phyloP scores from a whole-genome alignment of 2,888 invertebrate genomes.

The Stictocephala bisonia region DNA sequence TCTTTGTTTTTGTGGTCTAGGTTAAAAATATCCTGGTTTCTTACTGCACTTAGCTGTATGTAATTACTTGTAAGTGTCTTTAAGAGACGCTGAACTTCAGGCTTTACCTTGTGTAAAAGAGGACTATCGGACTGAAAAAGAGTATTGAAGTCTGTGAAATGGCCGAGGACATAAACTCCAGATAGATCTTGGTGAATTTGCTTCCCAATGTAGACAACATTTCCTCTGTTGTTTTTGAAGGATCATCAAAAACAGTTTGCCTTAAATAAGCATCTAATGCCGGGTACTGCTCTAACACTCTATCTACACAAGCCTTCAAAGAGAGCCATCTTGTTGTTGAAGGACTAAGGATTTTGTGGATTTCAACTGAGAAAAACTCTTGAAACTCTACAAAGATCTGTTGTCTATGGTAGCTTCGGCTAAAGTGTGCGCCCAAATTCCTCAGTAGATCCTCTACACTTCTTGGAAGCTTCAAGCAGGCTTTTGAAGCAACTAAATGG shows the following conservation, averaged over 20 bases:
- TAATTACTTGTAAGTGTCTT: background rate
- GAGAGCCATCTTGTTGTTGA: conserved; percentile 9
- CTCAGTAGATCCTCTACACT: background rate
- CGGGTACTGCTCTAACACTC: background rate
- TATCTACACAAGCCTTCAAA: background rate
- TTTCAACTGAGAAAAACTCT: conserved; percentile 31
- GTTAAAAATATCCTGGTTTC: conserved; percentile 38
- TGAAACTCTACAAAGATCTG: background rate
- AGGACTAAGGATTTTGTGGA: background rate
- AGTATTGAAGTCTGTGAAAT: background rate
- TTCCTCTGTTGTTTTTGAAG: background rate
- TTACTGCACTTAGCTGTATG: background rate
- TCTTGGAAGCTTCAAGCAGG: background rate
- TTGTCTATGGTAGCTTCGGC: conserved; percentile 6
- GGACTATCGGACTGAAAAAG: background rate
- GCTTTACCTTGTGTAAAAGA: background rate
- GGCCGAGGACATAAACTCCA: background rate
- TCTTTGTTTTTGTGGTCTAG: conserved; percentile 26
- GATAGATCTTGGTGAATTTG: background rate
- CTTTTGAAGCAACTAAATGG: conserved; percentile 11
- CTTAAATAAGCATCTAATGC: background rate
- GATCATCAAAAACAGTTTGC: background rate
- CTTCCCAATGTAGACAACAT: background rate
- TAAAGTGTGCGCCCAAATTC: background rate
- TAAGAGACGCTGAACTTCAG: background rate